These are phyloP conservation scores for Ammodytes marinus DNA, from an alignment of 2,113 vertebrate genomes.

Conservation along the genomic window DNA sequence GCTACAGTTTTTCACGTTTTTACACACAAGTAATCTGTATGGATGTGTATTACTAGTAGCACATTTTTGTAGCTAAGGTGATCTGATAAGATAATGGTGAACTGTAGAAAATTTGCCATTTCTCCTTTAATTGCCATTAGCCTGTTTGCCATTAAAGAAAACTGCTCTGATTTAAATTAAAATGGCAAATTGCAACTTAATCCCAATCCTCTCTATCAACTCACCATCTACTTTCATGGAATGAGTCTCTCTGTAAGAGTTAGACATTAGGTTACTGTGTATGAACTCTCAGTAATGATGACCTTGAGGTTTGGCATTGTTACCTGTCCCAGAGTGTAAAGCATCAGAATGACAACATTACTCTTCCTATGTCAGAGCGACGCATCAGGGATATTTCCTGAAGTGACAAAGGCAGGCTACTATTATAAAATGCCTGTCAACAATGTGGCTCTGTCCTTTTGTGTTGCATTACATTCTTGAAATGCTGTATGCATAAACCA, in stretches of 20 bases:
- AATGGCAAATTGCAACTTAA: conserved; percentile 46
- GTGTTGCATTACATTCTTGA: conserved; percentile 48
- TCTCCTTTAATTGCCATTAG: conserved; percentile 49
- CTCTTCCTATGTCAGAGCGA: conserved; percentile 57
- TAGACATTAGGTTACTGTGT: conserved; percentile 59
- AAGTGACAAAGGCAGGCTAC: conserved; percentile 42
- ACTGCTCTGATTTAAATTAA: conserved; percentile 53
- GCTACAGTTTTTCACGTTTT: conserved; percentile 13
- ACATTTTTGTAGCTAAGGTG: conserved; percentile 26
- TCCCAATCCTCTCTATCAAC: conserved; percentile 56
- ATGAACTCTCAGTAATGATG: conserved; percentile 67
- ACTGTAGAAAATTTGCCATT: conserved; percentile 48
- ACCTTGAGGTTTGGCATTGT: conserved; percentile 78
- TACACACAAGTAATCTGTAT: conserved; percentile 10
- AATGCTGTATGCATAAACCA: conserved; percentile 56
- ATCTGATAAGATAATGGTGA: conserved; percentile 40
- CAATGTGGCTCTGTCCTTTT: conserved; percentile 24
- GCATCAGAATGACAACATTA: conserved; percentile 65
- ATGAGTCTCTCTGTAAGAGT: conserved; percentile 42
- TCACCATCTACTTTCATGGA: conserved; percentile 44
- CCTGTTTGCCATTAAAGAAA: conserved; percentile 46
- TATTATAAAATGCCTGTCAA: conserved; percentile 51
- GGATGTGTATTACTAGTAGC: conserved; percentile 4
- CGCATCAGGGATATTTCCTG: conserved; percentile 37
- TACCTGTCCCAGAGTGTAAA: conserved; percentile 70